A percentile compares a stretch with the other conserved stretches of the same genome.
Evolutionary conservation across 2,888 invertebrate species (phyloP).

Genomic region (Drosophila conformis): DNA sequence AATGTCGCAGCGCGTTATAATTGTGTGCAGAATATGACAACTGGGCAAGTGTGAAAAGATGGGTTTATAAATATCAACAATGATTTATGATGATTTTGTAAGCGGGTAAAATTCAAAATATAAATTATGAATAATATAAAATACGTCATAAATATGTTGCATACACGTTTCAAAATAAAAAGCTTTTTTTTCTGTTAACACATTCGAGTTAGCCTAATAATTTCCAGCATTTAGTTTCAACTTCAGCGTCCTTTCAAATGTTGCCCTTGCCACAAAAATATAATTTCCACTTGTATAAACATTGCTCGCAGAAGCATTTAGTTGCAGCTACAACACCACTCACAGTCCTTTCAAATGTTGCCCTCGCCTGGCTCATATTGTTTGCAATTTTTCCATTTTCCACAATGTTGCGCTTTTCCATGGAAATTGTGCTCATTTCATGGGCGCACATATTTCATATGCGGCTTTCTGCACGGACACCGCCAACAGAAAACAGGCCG

Average conservation of each 20-base stretch:
- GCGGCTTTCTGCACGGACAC: conserved; percentile 33
- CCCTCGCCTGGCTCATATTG: conserved; percentile 16
- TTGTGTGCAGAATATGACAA: conserved; percentile 62
- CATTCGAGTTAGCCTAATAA: background rate
- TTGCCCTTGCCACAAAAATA: background rate
- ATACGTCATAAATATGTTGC: background rate
- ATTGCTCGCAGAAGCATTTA: background rate
- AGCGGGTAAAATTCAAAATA: background rate
- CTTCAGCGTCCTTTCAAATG: background rate
- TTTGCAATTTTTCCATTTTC: conserved; percentile 82
- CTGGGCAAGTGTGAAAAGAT: background rate
- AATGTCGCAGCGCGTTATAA: conserved; percentile 67
- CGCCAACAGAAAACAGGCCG: conserved; percentile 25
- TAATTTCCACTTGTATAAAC: conserved; percentile 7
- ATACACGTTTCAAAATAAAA: background rate
- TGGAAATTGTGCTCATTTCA: conserved; percentile 84
- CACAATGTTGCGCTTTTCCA: conserved; percentile 84
- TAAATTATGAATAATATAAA: background rate
- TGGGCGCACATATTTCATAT: conserved; percentile 77
- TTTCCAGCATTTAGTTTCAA: background rate
- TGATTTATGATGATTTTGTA: background rate
- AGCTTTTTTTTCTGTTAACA: background rate
- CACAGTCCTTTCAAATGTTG: background rate
- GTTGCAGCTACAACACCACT: background rate
- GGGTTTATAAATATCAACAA: conserved; percentile 23